Evolutionary conservation across 2,888 invertebrate species (phyloP), one percentile per base, ranked within the genome.

Genomic region (Spialia ferax): DNA sequence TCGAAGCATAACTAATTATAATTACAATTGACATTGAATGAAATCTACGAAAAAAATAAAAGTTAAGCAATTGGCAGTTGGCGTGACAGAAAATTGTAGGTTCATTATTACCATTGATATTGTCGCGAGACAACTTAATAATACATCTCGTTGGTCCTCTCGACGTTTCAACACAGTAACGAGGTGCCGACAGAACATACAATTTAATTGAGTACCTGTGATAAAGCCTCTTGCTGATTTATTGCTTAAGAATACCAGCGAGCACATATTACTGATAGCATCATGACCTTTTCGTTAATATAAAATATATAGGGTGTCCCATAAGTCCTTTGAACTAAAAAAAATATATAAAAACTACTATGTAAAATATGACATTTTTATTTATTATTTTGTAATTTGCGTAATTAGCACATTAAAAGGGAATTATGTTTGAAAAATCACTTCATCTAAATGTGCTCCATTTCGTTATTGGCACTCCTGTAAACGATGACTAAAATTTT

Each of bases 51-150:
- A 13, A 18, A 23, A 50, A 32, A n/a, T 32, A 32, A 42, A 42
- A 42, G 13, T 15, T 45, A 45, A 45, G 13, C 23, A 22, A 23
- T 23, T 11, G 22, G 22, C 4, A 50, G 23, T 23, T 50, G 11
- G 23, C 23, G 11, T 50, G 50, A 50, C 23, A 50, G 50, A 8
- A 29, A 60, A 61, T 48, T 32, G 32, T 48, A 42, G 42, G n/a
- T 26, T 29, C 32, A 22, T 56, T 15, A 52, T 23, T 18, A 64
- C 22, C n/a, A 63, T 55, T 32, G 48, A 32, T 42, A 29, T 13
- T 35, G 55, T 64, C 63, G 55, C 45, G 20, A 23, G 63, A 48
- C 48, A 48, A 48, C 22, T 64, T 64, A 35, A 56, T 56, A 55
- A 56, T 23, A 32, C 63, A 22, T 64, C 26, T 57, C 48, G 38